Evolutionary conservation across 2,113 vertebrate species (phyloP), one percentile per base, ranked within the genome.

Genomic region (Callipepla californica): DNA sequence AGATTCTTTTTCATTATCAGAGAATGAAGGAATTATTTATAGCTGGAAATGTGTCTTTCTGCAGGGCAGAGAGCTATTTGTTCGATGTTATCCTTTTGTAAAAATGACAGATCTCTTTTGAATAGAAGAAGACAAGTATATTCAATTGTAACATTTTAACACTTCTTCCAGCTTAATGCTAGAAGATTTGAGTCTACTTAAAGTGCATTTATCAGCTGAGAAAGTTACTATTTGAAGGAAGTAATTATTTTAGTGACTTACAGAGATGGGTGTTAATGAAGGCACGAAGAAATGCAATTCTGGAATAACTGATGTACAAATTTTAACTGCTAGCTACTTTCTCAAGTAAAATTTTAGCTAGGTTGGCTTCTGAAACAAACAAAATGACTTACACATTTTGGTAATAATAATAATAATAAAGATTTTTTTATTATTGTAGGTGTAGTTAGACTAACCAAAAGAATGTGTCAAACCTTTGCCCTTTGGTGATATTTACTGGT

Each of bases 1-100:
- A 59, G 70, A 82, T 90, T 94, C 6, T 9, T 96, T 93, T 96
- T 95, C 62, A 80, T 95, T 95, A 87, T 89, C 55, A 36, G 80
- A 93, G 63, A 47, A 44, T 89, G 88, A 78, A 74, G 84, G 30
- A 50, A 44, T 67, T 81, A 74, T 92, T 90, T 92, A 21, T 90
- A 62, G 40, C 77, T 89, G 25, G 40, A 95, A 83, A 88, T 55
- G 66, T 69, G 13, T 59, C 89, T 80, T 93, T 79, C 76, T 96
- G 20, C 47, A 61, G 22, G 59, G 30, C 36, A 22, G 18, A 89
- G 53, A 80, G 38, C 67, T 90, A 78, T 79, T 92, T 79, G 45
- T 58, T 25, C 26, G 51, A 3, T 55, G 34, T 90, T 94, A 91
- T 75, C 10, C 53, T 94, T 72, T 63, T 78, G 77, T 89, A 93